These are phyloP conservation scores for Cryptotermes secundus DNA, from an alignment of 1,140 invertebrate genomes.

Conservation along the genomic window DNA sequence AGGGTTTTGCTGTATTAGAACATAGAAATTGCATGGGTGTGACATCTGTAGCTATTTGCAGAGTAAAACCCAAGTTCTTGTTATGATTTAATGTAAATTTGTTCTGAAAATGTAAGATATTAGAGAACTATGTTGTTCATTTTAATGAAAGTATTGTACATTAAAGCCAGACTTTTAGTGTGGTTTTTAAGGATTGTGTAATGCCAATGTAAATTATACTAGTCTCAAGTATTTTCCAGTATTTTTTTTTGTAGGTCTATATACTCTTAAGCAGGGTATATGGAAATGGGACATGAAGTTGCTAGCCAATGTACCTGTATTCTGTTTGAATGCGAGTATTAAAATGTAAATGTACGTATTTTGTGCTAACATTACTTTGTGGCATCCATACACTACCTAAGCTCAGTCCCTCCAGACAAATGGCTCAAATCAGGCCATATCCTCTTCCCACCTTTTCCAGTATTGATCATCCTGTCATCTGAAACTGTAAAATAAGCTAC, in stretches of 20 bases:
- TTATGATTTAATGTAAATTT: background rate
- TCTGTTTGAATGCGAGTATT: constrained; percentile 12
- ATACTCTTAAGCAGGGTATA: background rate
- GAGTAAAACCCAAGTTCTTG: background rate
- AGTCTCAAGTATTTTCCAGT: background rate
- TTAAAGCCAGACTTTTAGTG: too few species aligned
- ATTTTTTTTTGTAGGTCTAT: background rate
- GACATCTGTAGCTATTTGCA: background rate
- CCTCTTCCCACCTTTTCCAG: too few species aligned
- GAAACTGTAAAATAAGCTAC: too few species aligned
- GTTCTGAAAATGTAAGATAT: too few species aligned
- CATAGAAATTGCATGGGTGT: background rate
- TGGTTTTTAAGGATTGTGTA: too few species aligned
- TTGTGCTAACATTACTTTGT: too few species aligned
- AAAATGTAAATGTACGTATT: background rate
- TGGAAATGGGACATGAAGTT: background rate
- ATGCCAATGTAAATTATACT: background rate
- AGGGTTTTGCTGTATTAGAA: background rate
- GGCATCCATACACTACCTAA: too few species aligned
- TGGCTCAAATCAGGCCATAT: too few species aligned
- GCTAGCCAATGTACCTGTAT: background rate
- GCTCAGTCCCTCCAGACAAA: too few species aligned
- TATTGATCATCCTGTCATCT: too few species aligned
- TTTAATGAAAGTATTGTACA: too few species aligned
- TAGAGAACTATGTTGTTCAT: background rate